A percentile compares a stretch with the other conserved stretches of the same genome.
Conservation (phyloP, 2,888 invertebrate genomes). For the Netelia inedita region DNA sequence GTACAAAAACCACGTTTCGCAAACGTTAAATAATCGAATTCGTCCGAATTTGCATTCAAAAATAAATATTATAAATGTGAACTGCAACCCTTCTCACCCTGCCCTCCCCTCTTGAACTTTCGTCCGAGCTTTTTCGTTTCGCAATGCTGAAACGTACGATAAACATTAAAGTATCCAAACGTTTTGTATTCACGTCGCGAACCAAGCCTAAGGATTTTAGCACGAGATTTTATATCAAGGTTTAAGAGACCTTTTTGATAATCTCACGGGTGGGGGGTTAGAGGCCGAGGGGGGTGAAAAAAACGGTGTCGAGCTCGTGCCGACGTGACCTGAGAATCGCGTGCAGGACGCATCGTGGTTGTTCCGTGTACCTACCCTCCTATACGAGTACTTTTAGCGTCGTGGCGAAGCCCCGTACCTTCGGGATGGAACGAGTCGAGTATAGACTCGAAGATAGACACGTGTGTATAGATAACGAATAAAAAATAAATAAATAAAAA, state of each 20-base stretch:
- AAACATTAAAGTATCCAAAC: too few relatives aligned
- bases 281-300: background rate
- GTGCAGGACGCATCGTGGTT: conserved; percentile 36
- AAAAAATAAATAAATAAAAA: conserved; percentile 26
- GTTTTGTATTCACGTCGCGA: too few relatives aligned
- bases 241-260: background rate
- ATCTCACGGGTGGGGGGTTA: background rate
- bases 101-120: too few relatives aligned
- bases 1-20: too few relatives aligned
- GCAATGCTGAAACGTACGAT: too few relatives aligned
- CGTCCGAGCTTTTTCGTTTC: too few relatives aligned
- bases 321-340: conserved; percentile 56
- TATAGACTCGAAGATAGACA: conserved; percentile 7
- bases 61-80: too few relatives aligned
- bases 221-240: too few relatives aligned
- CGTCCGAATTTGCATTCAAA: too few relatives aligned
- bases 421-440: background rate
- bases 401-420: conserved; percentile 32
- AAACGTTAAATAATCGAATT: too few relatives aligned
- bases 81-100: too few relatives aligned
- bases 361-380: background rate
- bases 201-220: too few relatives aligned
- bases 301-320: conserved; percentile 20
- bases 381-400: conserved; percentile 22
- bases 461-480: background rate